These are phyloP conservation scores for Ciona savignyi DNA, from an alignment of 23 tunicate genomes.

Conservation along the genomic window DNA sequence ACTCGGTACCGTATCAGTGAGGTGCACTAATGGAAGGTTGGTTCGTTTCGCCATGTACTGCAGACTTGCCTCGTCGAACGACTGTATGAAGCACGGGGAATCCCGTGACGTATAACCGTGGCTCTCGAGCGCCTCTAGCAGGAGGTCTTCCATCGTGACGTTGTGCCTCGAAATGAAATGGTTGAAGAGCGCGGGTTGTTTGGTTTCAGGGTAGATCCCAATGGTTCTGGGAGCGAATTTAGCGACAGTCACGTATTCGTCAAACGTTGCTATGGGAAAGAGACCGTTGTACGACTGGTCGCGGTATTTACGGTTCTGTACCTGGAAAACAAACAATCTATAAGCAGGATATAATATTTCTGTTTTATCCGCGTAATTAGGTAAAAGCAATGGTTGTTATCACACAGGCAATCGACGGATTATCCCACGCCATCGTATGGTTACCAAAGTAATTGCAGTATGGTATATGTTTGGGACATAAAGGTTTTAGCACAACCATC, in stretches of 20 bases:
- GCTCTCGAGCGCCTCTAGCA: conserved; percentile 35
- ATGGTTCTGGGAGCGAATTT: conserved; percentile 26
- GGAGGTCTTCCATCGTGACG: conserved; percentile 76
- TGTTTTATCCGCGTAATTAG: too few species aligned
- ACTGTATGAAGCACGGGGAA: conserved; percentile 83
- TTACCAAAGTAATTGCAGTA: too few species aligned
- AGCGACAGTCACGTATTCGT: conserved; percentile 76
- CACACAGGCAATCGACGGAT: too few species aligned
- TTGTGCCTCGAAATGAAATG: not conserved
- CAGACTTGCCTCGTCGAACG: conserved; percentile 51
- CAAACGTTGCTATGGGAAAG: conserved; percentile 68
- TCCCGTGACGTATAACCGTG: conserved; percentile 50
- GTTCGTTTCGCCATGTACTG: conserved; percentile 46
- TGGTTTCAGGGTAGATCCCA: conserved; percentile 95
- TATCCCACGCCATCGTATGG: too few species aligned
- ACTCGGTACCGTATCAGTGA: conserved; percentile 11
- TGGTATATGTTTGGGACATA: too few species aligned
- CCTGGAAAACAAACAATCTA: conserved; percentile 37
- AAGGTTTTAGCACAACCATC: too few species aligned
- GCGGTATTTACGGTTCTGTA: conserved; percentile 50
- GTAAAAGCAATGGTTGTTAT: too few species aligned
- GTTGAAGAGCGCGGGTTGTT: conserved; percentile 59
- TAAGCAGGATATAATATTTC: too few species aligned
- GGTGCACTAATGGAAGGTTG: conserved; percentile 42
- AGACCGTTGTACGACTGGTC: conserved; percentile 79